Evolutionary conservation across 2,113 vertebrate species (phyloP).

Genomic region (Rhinichthys klamathensis): DNA sequence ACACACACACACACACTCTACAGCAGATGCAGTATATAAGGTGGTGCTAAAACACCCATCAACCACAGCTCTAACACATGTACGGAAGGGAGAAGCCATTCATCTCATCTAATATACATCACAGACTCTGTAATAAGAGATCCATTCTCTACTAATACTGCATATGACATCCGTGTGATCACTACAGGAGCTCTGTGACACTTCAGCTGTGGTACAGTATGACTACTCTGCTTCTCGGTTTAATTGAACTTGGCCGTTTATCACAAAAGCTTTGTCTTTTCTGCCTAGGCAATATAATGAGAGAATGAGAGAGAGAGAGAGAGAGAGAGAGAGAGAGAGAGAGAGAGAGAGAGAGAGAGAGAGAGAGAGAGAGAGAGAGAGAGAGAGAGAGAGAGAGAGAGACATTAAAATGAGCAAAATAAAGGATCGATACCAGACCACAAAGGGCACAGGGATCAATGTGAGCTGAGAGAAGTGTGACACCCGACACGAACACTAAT

Average conservation of each 20-base stretch:
- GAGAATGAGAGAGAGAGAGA: constrained; percentile 12
- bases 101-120: constrained; percentile 43
- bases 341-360: neutral
- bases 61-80: constrained; percentile 17
- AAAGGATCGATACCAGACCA: constrained; percentile 37
- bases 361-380: constrained; percentile 23
- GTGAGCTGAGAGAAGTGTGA: constrained; percentile 36
- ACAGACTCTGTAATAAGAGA: constrained; percentile 28
- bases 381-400: constrained; percentile 28
- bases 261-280: constrained; percentile 28
- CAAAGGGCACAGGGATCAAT: constrained; percentile 44
- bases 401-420: constrained; percentile 34
- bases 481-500: constrained; percentile 40
- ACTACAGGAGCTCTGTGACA: constrained; percentile 28
- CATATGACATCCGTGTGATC: constrained; percentile 26
- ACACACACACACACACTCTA: neutral
- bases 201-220: neutral
- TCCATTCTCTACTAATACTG: constrained; percentile 17
- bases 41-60: constrained; percentile 10
- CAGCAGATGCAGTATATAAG: constrained; percentile 27
- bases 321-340: constrained; percentile 11
- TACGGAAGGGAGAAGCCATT: constrained; percentile 1
- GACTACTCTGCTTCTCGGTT: constrained; percentile 12
- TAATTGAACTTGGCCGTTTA: constrained; percentile 36
- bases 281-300: constrained; percentile 4